Evolutionary conservation across 2,888 invertebrate species (phyloP).

Genomic region (Ectemnius lituratus): DNA sequence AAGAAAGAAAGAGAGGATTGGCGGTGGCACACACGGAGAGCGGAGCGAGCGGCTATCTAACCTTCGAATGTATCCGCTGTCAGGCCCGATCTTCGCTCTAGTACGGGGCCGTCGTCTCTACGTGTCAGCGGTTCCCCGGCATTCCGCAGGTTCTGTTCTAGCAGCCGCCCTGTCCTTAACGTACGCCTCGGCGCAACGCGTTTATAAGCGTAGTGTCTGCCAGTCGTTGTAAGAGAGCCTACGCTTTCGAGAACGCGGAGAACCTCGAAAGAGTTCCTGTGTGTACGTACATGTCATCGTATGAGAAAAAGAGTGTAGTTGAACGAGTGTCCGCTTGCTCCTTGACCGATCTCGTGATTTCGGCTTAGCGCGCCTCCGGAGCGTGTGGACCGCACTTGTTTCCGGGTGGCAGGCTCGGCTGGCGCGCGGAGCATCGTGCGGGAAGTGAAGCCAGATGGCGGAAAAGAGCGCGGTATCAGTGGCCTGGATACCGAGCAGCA

Average conservation of each 20-base stretch:
- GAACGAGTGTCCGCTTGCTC: neutral
- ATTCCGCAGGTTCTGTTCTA: constrained; percentile 33
- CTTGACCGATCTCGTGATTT: neutral
- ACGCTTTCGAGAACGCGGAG: no score
- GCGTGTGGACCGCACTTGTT: neutral
- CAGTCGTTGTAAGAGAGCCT: no score
- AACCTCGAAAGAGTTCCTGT: no score
- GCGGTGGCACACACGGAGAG: constrained; percentile 27
- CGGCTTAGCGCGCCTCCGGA: neutral
- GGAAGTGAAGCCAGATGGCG: constrained; percentile 1
- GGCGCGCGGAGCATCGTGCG: constrained; percentile 1
- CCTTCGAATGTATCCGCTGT: constrained; percentile 68
- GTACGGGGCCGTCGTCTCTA: constrained; percentile 64
- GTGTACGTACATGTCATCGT: no score
- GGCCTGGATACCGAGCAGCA: constrained; percentile 1
- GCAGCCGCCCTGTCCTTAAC: constrained; percentile 8
- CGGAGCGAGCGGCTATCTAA: constrained; percentile 57
- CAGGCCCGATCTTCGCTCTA: constrained; percentile 57
- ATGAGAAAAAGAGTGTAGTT: no score
- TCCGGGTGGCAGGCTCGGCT: constrained; percentile 4
- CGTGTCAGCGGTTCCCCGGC: constrained; percentile 53
- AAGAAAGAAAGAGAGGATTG: constrained; percentile 21
- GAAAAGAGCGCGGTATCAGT: constrained; percentile 2
- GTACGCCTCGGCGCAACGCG: neutral
- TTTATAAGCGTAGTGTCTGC: neutral